Evolutionary conservation across 2,797 vertebrate genomes (phyloP).

Genomic region (Masticophis lateralis): DNA sequence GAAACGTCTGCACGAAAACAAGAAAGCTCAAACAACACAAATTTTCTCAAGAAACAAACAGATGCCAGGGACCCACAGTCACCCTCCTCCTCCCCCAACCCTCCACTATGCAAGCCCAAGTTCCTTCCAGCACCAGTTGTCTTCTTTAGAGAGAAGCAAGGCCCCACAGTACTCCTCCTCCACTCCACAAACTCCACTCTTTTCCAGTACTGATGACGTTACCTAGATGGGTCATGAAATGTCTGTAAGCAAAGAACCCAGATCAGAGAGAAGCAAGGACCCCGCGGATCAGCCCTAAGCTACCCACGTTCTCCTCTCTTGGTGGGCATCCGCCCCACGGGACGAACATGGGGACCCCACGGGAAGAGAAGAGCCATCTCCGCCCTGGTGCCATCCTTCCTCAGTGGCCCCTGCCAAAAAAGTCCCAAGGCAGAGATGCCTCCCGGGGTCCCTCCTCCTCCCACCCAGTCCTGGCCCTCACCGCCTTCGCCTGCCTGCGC

Average conservation of each 20-base stretch:
- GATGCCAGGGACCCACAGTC: too few species aligned
- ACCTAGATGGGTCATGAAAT: not conserved
- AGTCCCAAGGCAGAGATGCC: not conserved
- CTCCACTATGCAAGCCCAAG: too few species aligned
- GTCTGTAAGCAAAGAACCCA: not conserved
- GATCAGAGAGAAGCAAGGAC: accelerated
- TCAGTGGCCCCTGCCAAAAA: not conserved
- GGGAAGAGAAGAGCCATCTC: not conserved
- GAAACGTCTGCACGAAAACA: too few species aligned
- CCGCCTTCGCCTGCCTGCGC: not conserved
- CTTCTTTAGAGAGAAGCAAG: not conserved
- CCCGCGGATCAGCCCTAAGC: not conserved
- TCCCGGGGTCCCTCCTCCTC: not conserved
- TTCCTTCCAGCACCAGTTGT: not conserved
- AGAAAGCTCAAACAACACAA: not conserved
- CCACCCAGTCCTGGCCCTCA: not conserved
- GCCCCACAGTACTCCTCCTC: not conserved
- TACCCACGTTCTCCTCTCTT: too few species aligned
- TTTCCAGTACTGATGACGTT: not conserved
- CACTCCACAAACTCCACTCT: too few species aligned
- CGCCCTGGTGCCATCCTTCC: not conserved
- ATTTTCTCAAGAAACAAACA: too few species aligned
- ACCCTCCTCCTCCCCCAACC: too few species aligned
- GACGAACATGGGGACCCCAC: not conserved
- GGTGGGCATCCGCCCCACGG: too few species aligned